Conservation (phyloP, 2,888 invertebrate genomes). For the Hofmannophila pseudospretella region DNA sequence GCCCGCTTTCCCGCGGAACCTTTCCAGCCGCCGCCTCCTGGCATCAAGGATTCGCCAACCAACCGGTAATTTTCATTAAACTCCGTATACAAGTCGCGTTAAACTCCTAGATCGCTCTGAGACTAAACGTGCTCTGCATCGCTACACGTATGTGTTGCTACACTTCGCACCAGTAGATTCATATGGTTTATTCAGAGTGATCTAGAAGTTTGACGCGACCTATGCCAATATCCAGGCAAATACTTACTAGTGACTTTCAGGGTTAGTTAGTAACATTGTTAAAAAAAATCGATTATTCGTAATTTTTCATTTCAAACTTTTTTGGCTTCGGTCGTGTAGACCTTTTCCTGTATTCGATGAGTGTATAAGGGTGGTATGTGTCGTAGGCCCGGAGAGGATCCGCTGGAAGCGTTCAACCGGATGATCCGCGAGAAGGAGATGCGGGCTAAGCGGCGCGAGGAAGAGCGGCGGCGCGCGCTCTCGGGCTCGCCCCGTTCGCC, state of each 20-base stretch:
- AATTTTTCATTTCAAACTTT: no score
- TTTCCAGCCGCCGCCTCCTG: conserved; percentile 79
- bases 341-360: not conserved
- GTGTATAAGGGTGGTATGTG: conserved; percentile 2
- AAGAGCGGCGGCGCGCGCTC: conserved; percentile 75
- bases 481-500: conserved; percentile 44
- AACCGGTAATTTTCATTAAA: conserved; percentile 79
- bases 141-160: no score
- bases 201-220: no score
- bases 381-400: conserved; percentile 86
- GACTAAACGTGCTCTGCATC: no score
- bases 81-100: not conserved
- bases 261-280: no score
- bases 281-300: no score
- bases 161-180: no score
- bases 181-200: no score
- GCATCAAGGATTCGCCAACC: conserved; percentile 72
- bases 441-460: conserved; percentile 80
- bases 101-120: not conserved
- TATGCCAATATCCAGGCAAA: no score
- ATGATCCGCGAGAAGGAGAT: conserved; percentile 91
- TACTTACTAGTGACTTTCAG: no score
- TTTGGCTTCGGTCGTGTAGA: not conserved
- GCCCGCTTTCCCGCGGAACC: conserved; percentile 53
- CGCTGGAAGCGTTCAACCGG: conserved; percentile 90